Percentiles rank a stretch among this genome's conserved stretches.
Evolutionary conservation across 2,113 vertebrate genomes (phyloP).

Genomic region (Oxygymnocypris stewartii): DNA sequence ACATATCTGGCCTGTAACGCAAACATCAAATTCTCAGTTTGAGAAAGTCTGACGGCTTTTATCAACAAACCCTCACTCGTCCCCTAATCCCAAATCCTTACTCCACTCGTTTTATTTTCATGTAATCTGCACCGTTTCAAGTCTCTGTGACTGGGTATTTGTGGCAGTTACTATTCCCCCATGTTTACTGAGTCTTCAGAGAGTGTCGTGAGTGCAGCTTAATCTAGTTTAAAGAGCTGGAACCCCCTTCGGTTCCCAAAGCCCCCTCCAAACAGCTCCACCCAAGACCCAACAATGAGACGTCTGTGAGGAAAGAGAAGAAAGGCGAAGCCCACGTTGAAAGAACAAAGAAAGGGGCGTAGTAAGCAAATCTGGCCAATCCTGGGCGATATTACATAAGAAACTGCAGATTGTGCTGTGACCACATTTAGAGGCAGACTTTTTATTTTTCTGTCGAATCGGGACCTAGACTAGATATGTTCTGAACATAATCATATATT

Average conservation of each 20-base stretch:
- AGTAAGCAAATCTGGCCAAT: not conserved
- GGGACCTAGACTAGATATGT: not conserved
- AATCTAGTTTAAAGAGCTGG: constrained; percentile 46
- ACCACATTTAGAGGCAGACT: too few species aligned
- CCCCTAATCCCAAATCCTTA: constrained; percentile 44
- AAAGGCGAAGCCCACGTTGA: not conserved
- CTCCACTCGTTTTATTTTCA: constrained; percentile 24
- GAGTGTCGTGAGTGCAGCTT: constrained; percentile 29
- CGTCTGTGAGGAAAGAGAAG: not conserved
- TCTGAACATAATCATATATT: not conserved
- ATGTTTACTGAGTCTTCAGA: constrained; percentile 36
- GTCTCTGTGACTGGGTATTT: constrained; percentile 29
- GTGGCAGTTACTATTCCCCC: not conserved
- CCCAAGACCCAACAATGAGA: constrained; percentile 16
- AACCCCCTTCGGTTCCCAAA: not conserved
- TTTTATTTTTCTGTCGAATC: not conserved
- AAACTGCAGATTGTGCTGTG: not conserved
- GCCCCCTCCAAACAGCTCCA: constrained; percentile 3
- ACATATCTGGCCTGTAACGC: not conserved
- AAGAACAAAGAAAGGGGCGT: constrained; percentile 7
- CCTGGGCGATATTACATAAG: not conserved
- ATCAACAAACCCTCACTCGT: constrained; percentile 31
- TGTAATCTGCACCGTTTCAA: constrained; percentile 24
- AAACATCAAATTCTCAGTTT: constrained; percentile 6
- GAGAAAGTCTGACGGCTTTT: constrained; percentile 21